phyloP scores from a whole-genome alignment of 2,797 vertebrate genomes.

The Sternotherus odoratus region DNA sequence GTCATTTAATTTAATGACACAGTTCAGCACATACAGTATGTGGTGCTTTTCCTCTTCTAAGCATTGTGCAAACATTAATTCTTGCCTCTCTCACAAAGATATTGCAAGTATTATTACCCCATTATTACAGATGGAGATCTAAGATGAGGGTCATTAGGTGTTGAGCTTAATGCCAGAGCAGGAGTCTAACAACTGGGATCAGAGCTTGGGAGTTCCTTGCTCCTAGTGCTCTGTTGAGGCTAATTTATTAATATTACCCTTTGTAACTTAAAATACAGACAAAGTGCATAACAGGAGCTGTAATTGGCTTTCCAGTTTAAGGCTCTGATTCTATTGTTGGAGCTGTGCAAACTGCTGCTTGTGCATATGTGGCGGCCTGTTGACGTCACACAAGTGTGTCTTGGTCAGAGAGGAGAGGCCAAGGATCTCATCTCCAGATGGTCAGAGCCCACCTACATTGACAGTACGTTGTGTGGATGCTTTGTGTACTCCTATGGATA shows the following conservation, averaged over 20 bases:
- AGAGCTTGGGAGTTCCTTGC: neutral
- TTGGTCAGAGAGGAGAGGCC: neutral
- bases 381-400: neutral
- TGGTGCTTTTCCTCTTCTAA: constrained; percentile 4
- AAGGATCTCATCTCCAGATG: neutral
- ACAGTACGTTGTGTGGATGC: neutral
- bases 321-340: neutral
- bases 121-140: constrained; percentile 1
- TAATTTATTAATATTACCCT: neutral
- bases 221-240: neutral
- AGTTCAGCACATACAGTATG: neutral
- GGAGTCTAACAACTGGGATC: neutral
- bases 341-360: neutral
- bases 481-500: neutral
- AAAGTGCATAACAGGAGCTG: neutral
- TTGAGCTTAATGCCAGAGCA: neutral
- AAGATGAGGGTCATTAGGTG: neutral
- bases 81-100: rapidly evolving
- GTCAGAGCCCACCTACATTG: neutral
- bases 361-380: neutral
- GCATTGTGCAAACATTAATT: neutral
- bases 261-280: neutral
- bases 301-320: neutral
- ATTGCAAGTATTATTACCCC: neutral
- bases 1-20: constrained; percentile 23